A percentile compares a stretch with the other conserved stretches of the same genome.
phyloP scores from a whole-genome alignment of 2,888 invertebrate genomes.

The Andrena marginata region DNA sequence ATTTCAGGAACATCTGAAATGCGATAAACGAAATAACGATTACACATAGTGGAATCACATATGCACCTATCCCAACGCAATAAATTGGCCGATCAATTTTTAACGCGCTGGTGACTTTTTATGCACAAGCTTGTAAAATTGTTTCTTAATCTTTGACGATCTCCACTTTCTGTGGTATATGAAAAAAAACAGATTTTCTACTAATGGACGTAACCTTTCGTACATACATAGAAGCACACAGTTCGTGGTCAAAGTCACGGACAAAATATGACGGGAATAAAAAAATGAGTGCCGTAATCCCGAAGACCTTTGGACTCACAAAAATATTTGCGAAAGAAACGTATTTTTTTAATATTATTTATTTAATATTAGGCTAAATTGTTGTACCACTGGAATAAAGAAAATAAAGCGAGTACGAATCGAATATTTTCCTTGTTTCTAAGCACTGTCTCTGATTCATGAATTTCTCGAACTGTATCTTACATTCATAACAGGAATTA shows the following conservation, averaged over 20 bases:
- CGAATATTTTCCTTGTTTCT: too few relatives aligned
- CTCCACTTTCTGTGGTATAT: not conserved
- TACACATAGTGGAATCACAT: too few relatives aligned
- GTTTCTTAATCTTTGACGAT: not conserved
- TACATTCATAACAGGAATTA: too few relatives aligned
- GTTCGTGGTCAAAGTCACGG: not conserved
- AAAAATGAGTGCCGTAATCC: not conserved
- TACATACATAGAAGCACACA: not conserved
- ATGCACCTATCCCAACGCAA: too few relatives aligned
- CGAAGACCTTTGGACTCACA: not conserved
- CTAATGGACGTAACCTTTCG: not conserved
- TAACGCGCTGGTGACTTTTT: not conserved
- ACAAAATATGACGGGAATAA: not conserved
- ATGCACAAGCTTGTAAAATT: not conserved
- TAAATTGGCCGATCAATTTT: too few relatives aligned
- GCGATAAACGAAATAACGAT: constrained; percentile 24
- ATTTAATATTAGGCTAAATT: too few relatives aligned
- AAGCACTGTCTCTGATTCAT: too few relatives aligned
- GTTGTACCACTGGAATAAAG: too few relatives aligned
- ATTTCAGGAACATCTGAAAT: constrained; percentile 82
- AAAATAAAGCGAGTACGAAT: too few relatives aligned
- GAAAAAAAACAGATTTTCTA: not conserved
- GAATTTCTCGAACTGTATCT: too few relatives aligned
- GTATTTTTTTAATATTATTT: not conserved
- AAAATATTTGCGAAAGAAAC: not conserved